Base-by-base conservation (phyloP, 92 coral and sea anemone genomes). In the Paramuricea clavata region DNA sequence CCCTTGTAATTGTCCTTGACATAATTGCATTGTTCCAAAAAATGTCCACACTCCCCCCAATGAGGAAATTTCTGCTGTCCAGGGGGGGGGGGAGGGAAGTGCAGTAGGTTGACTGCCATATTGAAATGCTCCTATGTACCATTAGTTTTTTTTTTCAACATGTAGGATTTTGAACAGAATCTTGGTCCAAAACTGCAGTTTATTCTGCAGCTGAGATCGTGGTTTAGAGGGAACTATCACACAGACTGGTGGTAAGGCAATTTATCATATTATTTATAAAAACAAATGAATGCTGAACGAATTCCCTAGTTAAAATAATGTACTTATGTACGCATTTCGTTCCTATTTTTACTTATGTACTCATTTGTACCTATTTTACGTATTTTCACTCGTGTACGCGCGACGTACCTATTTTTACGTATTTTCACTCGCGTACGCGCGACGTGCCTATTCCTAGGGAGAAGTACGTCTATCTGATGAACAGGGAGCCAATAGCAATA, bases 131-230 rank as follows among this genome's bases (percentile, higher is more conserved):
- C n/a, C n/a, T n/a, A n/a, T n/a, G n/a, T n/a, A n/a, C n/a, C 19
- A 30, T 6, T 19, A 13, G 7, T 1, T 12, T 30, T 69, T n/a
- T 16, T 21, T n/a, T 15, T 70, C 16, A 19, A 25, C 44, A 30
- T 22, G 43, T 26, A 95, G 98, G 98, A 95, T 65, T 95, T 95
- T 91, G 95, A 95, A 74, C 86, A 85, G 17, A 95, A 92, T 49
- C 92, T 95, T 54, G 98, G 95, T 41, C 98, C 98, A 16, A 95
- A 95, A 69, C 95, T 95, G 3, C 98, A 95, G 89, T 95, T 95
- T 71, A 92, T 93, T 50, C 83, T 95, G n/a, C 91, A 86, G 49
- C 87, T 95, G 10, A 94, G 94, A 91, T 95, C 98, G 6, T 95
- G 98, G 98, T 95, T 94, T 93, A 97, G 94, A 5, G 89, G 95